A percentile compares a stretch with the other conserved stretches of the same genome.
phyloP scores from a whole-genome alignment of 1,140 invertebrate species.

The Babylonia areolata region DNA sequence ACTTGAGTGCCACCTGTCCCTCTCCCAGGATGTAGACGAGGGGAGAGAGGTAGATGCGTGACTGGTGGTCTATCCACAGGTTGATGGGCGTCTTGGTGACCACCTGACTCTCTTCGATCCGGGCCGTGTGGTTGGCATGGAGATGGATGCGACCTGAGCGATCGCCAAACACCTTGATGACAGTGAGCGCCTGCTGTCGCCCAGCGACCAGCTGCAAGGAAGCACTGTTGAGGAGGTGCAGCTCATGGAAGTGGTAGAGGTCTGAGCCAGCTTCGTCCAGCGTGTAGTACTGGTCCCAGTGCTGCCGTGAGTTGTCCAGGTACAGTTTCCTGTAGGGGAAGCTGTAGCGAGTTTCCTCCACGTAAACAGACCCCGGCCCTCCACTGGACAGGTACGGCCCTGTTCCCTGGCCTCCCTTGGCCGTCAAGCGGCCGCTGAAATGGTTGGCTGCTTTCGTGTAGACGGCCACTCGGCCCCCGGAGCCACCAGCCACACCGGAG shows the following conservation, averaged over 20 bases:
- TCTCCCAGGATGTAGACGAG: slow-evolving; percentile 62
- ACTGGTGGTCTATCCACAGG: slow-evolving; percentile 62
- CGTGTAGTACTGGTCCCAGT: slow-evolving; percentile 58
- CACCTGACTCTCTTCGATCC: slow-evolving; percentile 56
- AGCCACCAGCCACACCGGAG: slow-evolving; percentile 53
- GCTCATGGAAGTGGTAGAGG: slow-evolving; percentile 61
- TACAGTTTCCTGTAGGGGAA: slow-evolving; percentile 65
- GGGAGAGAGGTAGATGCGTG: slow-evolving; percentile 55
- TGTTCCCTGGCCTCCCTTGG: slow-evolving; percentile 56
- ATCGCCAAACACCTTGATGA: slow-evolving; percentile 60
- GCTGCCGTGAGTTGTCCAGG: slow-evolving; percentile 50
- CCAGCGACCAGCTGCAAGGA: slow-evolving; percentile 58
- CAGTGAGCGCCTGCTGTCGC: slow-evolving; percentile 46
- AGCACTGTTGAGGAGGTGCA: slow-evolving; percentile 58
- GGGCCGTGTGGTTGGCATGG: slow-evolving; percentile 52
- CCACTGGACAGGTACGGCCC: slow-evolving; percentile 53
- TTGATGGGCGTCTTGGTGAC: slow-evolving; percentile 60
- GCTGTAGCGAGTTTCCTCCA: slow-evolving; percentile 57
- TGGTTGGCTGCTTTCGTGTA: slow-evolving; percentile 53
- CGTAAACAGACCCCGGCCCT: slow-evolving; percentile 62
- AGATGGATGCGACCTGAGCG: slow-evolving; percentile 58
- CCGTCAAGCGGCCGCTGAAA: slow-evolving; percentile 53
- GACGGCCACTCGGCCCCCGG: slow-evolving; percentile 62
- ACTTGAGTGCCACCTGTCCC: slow-evolving; percentile 65
- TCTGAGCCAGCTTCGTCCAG: slow-evolving; percentile 40